A percentile compares a stretch with the other conserved stretches of the same genome.
Conservation (phyloP, 2,113 vertebrate species). For the Apodemus sylvaticus region DNA sequence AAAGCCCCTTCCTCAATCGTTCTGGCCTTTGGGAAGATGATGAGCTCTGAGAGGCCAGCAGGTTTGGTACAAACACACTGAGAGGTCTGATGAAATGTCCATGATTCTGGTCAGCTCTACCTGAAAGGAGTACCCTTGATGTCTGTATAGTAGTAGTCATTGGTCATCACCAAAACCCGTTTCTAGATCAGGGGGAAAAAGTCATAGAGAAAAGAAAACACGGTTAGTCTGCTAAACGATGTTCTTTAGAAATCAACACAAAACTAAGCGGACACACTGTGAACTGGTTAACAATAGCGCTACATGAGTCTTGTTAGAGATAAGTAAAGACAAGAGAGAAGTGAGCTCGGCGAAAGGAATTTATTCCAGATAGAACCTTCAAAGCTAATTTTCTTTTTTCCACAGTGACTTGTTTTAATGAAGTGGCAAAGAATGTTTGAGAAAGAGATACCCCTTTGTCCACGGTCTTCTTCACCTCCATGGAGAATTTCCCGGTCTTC, state of each 20-base stretch:
- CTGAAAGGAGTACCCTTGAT: conserved; percentile 99
- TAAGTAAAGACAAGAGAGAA: conserved; percentile 81
- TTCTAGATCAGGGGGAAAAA: conserved; percentile 90
- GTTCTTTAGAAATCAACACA: conserved; percentile 72
- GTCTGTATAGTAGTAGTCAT: conserved; percentile 99
- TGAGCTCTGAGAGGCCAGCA: conserved; percentile 84
- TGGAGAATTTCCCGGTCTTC: conserved; percentile 97
- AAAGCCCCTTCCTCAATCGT: conserved; percentile 82
- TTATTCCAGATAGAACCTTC: conserved; percentile 73
- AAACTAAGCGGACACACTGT: conserved; percentile 60
- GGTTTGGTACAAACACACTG: conserved; percentile 82
- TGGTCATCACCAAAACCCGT: conserved; percentile 97
- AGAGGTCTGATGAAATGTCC: conserved; percentile 82
- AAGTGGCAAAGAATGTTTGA: conserved; percentile 79
- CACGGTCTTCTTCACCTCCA: conserved; percentile 99
- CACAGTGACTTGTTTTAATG: conserved; percentile 76
- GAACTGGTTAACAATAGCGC: conserved; percentile 75
- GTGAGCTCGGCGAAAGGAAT: conserved; percentile 59
- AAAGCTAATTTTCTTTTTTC: conserved; percentile 62
- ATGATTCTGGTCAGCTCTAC: conserved; percentile 88
- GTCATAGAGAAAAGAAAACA: conserved; percentile 79
- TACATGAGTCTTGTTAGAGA: conserved; percentile 75
- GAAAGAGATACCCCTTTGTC: conserved; percentile 95
- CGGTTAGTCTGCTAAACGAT: conserved; percentile 81
- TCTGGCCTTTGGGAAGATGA: conserved; percentile 84